phyloP scores from a whole-genome alignment of 2,797 vertebrate species.

The Silurus lanzhouensis region DNA sequence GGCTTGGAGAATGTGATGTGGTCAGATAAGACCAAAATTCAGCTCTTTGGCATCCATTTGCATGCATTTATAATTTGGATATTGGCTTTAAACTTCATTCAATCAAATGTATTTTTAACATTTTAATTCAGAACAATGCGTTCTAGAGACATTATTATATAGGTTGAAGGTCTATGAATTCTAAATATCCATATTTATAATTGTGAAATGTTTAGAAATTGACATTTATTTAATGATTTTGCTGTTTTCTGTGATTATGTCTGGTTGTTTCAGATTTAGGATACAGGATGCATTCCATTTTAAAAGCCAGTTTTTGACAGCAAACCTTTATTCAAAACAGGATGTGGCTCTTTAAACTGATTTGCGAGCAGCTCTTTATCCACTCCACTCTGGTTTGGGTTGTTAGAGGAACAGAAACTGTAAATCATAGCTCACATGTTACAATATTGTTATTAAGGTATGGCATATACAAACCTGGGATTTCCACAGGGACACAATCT shows the following conservation, averaged over 20 bases:
- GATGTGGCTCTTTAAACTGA: neutral
- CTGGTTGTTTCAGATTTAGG: neutral
- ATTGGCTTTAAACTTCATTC: neutral
- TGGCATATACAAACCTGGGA: constrained; percentile 9
- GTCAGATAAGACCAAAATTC: too few species aligned
- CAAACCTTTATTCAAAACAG: constrained; percentile 5
- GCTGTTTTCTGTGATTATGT: neutral
- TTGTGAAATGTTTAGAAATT: neutral
- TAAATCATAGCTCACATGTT: constrained; percentile 2
- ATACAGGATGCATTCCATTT: neutral
- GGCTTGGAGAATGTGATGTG: too few species aligned
- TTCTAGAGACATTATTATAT: neutral
- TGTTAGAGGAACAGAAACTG: constrained; percentile 9
- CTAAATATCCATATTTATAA: neutral
- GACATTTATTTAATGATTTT: neutral
- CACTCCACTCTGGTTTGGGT: constrained; percentile 12
- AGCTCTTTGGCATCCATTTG: too few species aligned
- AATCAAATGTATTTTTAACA: neutral
- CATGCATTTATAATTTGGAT: too few species aligned
- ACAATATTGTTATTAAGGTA: neutral
- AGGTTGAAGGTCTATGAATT: neutral
- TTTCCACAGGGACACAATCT: neutral
- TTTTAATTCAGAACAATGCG: neutral
- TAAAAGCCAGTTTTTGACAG: neutral
- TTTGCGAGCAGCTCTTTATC: neutral